A percentile compares a stretch with the other conserved stretches of the same genome.
phyloP scores from a whole-genome alignment of 2,888 invertebrate genomes.

The Parasteatoda lunata region DNA sequence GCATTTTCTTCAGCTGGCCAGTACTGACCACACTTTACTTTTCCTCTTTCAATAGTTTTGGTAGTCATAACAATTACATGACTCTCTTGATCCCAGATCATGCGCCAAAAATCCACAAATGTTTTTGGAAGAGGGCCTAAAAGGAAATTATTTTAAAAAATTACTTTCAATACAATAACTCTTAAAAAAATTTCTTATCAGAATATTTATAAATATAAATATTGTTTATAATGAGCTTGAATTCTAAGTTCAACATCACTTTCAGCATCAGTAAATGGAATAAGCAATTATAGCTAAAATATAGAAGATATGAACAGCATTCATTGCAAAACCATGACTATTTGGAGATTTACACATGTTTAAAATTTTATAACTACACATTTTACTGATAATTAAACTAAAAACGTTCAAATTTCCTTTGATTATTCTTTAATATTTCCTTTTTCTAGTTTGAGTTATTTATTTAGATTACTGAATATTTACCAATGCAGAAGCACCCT shows the following conservation, averaged over 20 bases:
- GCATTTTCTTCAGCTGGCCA: constrained; percentile 87
- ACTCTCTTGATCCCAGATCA: constrained; percentile 97
- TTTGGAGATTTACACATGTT: too few species aligned
- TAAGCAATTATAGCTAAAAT: not conserved
- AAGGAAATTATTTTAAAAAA: not conserved
- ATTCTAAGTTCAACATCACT: not conserved
- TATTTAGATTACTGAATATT: too few species aligned
- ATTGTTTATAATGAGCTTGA: too few species aligned
- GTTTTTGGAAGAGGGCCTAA: constrained; percentile 93
- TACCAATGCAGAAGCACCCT: too few species aligned
- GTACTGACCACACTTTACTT: constrained; percentile 96
- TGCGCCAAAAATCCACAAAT: constrained; percentile 95
- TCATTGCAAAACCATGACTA: too few species aligned
- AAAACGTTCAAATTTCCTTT: too few species aligned
- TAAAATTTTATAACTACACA: too few species aligned
- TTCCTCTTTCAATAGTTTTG: constrained; percentile 88
- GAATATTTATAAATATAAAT: too few species aligned
- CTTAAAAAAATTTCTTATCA: not conserved
- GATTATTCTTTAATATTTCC: too few species aligned
- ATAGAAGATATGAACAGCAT: too few species aligned
- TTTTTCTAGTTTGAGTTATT: too few species aligned
- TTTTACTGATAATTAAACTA: too few species aligned
- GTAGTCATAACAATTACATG: constrained; percentile 93
- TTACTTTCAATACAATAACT: not conserved
- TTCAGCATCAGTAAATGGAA: not conserved